phyloP scores from a whole-genome alignment of 2,113 vertebrate species.

The Amia ocellicauda region DNA sequence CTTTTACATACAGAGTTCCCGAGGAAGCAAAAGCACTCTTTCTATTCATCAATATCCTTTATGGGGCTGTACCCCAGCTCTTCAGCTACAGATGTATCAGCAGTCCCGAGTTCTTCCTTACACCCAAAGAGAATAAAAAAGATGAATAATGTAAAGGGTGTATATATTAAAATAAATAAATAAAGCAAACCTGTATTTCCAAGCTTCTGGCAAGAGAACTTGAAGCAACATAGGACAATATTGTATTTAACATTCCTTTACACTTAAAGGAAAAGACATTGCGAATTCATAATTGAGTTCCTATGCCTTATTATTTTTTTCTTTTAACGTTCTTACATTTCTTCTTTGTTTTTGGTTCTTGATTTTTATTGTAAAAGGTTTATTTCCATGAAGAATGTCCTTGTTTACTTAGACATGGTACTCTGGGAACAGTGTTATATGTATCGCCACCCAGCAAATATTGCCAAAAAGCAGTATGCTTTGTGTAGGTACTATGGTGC shows the following conservation, averaged over 20 bases:
- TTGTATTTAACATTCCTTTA: slow-evolving; percentile 20
- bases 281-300: too few relatives aligned
- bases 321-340: too few relatives aligned
- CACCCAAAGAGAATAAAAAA: slow-evolving; percentile 59
- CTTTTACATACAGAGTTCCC: slow-evolving; percentile 87
- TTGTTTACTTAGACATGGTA: background rate
- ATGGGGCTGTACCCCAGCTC: slow-evolving; percentile 81
- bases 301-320: too few relatives aligned
- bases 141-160: slow-evolving; percentile 42
- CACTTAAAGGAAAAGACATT: slow-evolving; percentile 13
- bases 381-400: background rate
- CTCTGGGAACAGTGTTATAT: background rate
- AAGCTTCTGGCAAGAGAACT: slow-evolving; percentile 38
- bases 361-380: too few relatives aligned
- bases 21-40: slow-evolving; percentile 74
- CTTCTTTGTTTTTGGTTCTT: too few relatives aligned
- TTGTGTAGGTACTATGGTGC: slow-evolving; percentile 1
- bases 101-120: slow-evolving; percentile 81
- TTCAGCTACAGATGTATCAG: slow-evolving; percentile 84
- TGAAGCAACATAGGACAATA: slow-evolving; percentile 29
- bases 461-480: background rate
- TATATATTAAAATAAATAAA: too few relatives aligned
- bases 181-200: too few relatives aligned
- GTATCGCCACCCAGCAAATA: background rate
- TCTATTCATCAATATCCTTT: slow-evolving; percentile 76